A percentile compares a stretch with the other conserved stretches of the same genome.
Conservation (phyloP, 2,113 vertebrate genomes). For the Tringa solitaria region DNA sequence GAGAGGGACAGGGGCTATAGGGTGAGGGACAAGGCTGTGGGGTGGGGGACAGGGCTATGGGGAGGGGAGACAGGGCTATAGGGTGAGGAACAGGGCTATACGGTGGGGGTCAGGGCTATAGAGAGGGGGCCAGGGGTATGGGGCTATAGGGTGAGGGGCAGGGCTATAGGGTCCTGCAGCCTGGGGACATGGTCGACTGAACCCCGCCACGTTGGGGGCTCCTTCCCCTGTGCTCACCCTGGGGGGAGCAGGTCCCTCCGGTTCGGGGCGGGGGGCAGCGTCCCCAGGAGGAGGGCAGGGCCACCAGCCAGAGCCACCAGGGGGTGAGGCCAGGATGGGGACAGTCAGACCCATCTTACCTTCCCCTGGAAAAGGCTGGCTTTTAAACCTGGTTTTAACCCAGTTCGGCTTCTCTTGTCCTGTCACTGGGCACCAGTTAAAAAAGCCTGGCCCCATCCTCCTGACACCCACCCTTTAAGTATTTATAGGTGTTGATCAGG, state of each 20-base stretch:
- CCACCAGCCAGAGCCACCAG: not conserved
- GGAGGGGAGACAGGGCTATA: fast-evolving
- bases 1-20: too few species aligned
- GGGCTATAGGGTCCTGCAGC: too few species aligned
- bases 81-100: too few species aligned
- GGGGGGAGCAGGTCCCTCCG: not conserved
- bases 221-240: not conserved
- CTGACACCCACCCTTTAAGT: too few species aligned
- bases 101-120: not conserved
- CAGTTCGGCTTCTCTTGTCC: not conserved
- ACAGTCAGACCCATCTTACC: not conserved
- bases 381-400: not conserved
- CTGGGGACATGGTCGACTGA: too few species aligned
- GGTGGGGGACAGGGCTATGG: not conserved
- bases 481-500: too few species aligned
- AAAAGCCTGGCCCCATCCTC: too few species aligned
- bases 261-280: not conserved
- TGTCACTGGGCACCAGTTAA: too few species aligned
- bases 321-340: too few species aligned
- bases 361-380: too few species aligned
- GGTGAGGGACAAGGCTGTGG: too few species aligned
- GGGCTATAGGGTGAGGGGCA: not conserved
- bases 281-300: not conserved
- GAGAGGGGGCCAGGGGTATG: too few species aligned
- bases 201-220: not conserved